A percentile compares a stretch with the other conserved stretches of the same genome.
Evolutionary conservation across 1,140 invertebrate species (phyloP).

Genomic region (Apis dorsata): DNA sequence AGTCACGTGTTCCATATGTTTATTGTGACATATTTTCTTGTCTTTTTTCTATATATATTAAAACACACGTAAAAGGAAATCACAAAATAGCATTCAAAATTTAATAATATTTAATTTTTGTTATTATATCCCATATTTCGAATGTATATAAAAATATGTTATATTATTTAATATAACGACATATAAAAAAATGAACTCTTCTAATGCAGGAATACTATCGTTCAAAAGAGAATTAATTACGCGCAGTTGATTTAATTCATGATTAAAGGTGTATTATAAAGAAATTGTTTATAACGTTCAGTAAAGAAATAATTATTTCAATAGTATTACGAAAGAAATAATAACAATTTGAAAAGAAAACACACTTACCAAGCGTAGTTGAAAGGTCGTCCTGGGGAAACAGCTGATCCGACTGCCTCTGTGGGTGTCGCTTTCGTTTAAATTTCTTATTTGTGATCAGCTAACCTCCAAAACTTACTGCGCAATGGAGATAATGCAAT

Average conservation of each 20-base stretch:
- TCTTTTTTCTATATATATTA: too few species aligned
- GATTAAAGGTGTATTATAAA: background rate
- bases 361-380: conserved; percentile 31
- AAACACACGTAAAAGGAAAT: too few species aligned
- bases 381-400: conserved; percentile 55
- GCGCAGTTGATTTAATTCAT: background rate
- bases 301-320: background rate
- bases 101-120: too few species aligned
- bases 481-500: conserved; percentile 17
- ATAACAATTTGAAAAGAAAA: background rate
- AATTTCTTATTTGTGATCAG: conserved; percentile 48
- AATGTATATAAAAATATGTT: too few species aligned
- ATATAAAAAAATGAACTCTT: too few species aligned
- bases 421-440: conserved; percentile 61
- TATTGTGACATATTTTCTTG: background rate
- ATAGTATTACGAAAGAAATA: too few species aligned
- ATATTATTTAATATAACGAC: too few species aligned
- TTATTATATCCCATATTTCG: too few species aligned
- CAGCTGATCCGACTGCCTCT: conserved; percentile 61
- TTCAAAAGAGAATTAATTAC: background rate
- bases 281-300: background rate
- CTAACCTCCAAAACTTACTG: conserved; percentile 52
- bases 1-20: conserved; percentile 22
- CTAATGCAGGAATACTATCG: too few species aligned
- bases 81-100: too few species aligned